Evolutionary conservation across 1,140 invertebrate species (phyloP).

Genomic region (Tetramorium parvispinum): DNA sequence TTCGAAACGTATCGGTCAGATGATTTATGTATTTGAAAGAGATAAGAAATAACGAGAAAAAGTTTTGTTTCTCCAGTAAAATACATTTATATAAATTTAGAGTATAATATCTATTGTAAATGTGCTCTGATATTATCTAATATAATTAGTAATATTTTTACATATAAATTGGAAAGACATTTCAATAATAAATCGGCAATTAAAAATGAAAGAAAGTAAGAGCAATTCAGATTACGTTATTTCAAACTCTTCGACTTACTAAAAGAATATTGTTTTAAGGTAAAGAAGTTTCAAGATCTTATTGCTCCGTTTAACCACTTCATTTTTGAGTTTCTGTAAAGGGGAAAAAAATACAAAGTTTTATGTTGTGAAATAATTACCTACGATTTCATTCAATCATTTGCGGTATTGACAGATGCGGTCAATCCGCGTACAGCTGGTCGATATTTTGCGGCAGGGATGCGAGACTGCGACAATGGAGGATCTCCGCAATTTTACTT

Average conservation of each 20-base stretch:
- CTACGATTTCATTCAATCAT: slow-evolving; percentile 21
- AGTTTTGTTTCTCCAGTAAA: not conserved
- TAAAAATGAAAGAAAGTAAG: not conserved
- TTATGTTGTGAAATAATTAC: not conserved
- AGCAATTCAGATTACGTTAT: not conserved
- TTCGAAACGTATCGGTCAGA: not conserved
- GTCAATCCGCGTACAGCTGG: slow-evolving; percentile 62
- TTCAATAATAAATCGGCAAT: not conserved
- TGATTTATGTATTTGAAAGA: slow-evolving; percentile 4
- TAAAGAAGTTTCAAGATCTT: not conserved
- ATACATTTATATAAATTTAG: not conserved
- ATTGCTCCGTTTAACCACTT: not conserved
- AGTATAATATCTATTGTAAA: not conserved
- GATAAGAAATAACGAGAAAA: not conserved
- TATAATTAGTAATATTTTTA: no score
- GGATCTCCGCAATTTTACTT: slow-evolving; percentile 26
- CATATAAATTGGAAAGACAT: not conserved
- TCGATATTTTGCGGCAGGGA: slow-evolving; percentile 16
- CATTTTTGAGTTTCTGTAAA: not conserved
- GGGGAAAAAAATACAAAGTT: not conserved
- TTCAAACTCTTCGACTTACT: not conserved
- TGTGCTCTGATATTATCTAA: no score
- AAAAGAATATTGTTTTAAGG: not conserved
- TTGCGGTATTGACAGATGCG: slow-evolving; percentile 28
- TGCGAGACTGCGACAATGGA: not conserved